Evolutionary conservation across 2,888 invertebrate genomes (phyloP), one percentile per base, ranked within the genome.

Genomic region (Lithodes maja): DNA sequence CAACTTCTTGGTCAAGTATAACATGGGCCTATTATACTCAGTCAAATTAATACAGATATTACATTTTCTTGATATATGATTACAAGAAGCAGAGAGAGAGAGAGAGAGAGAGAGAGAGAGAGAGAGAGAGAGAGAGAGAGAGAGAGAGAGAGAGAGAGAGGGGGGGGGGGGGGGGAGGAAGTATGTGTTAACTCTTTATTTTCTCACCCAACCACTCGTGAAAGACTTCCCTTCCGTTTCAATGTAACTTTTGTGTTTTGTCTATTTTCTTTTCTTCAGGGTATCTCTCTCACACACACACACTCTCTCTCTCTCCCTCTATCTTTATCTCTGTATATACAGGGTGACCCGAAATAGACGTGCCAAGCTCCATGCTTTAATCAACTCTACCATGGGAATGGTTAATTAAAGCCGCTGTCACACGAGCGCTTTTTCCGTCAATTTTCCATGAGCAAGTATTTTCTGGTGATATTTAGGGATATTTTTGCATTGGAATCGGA

Each of bases 191-290:
- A 33, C 33, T 33, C 2, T 0, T 50, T 68, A 68, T 85, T 85
- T 79, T 69, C 79, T 80, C 85, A 85, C 79, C 80, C 79, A 71
- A 12, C 78, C 52, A 77, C 68, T 85, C 85, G 54, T 85, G 85
- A 80, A 79, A 85, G 17, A 7, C 53, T 79, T 79, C 80, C 17
- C 71, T 71, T 85, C 85, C 85, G 75, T 54, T n/a, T 69, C 69
- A 7, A 49, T 77, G 49, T 7, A 69, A 54, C 82, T 69, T 69
- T 12, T 50, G 68, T 69, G 9, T 82, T 82, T 69, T 15, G n/a
- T 50, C 69, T n/a, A 15, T 50, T 54, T 33, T 68, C 52, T 7
- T 9, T 71, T 17, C 17, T n/a, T 71, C 71, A 15, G 3, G 3
- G 3, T 71, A 9, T 71, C 71, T n/a, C 71, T 71, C 71, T 1